Base-by-base conservation (phyloP, 2,113 vertebrate species). In the Gopherus evgoodei region DNA sequence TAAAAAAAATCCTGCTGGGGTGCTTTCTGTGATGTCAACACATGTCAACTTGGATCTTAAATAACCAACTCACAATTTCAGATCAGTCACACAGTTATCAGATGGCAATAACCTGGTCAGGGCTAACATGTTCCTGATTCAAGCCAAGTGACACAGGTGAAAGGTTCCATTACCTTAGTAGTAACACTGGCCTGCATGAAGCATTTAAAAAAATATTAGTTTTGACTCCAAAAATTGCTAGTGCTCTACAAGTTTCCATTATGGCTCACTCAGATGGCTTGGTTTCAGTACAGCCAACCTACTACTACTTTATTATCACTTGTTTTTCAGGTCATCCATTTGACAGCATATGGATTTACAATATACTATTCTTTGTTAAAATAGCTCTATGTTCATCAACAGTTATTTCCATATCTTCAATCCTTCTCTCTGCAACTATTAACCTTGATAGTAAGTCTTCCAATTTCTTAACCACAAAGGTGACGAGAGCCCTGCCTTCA, bases 251-350 rank as follows among this genome's bases (percentile, higher is more conserved):
- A 56, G 86, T 92, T 92, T 85, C 65, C 84, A 54, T 88, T 91
- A 50, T 85, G 90, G 83, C 53, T 31, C 79, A 91, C 25, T 81
- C 88, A 94, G 81, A 88, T 93, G 84, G 89, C 81, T 79, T 76
- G 89, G 81, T 95, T 85, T 92, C 86, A 88, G 83, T 62, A 75
- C 14, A 80, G 94, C 83, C 92, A 96, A 83, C n/a, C 35, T 94
- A 96, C 85, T 50, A 92, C 57, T 65, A 95, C 93, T 80, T 96
- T 91, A 95, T 96, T 94, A 95, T 57, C 78, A 65, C 44, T 95
- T 72, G 53, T 17, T 75, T 94, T 95, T 53, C 47, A 88, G 75
- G 49, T 52, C 87, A 75, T 38, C 35, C 95, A 62, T 65, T 90
- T 56, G 81, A 95, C 72, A 2, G 49, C 4, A 29, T 38, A 38